Base-by-base conservation (phyloP, 2,113 vertebrate species). In the Clarias batrachus region DNA sequence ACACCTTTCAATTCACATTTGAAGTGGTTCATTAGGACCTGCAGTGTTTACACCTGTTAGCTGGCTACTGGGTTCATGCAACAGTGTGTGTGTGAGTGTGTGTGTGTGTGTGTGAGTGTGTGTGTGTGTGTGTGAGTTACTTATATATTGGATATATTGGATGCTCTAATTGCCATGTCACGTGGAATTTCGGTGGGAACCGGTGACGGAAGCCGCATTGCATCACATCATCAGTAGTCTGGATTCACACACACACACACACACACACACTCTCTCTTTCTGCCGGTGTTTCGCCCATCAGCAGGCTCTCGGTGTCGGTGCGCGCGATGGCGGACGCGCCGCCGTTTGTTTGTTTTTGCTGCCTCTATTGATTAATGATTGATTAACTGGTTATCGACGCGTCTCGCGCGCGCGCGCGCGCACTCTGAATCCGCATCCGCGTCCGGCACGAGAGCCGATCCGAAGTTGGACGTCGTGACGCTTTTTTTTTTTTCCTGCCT, bases 201-300 rank as follows among this genome's bases (percentile, higher is more conserved):
- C 86, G 89, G 87, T 91, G 90, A 88, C 89, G 68, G 89, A 91
- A 93, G 93, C 95, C 94, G 95, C 94, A 95, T 94, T 95, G 95
- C 95, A 95, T 95, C 94, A 95, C 93, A 92, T 93, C 93, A 92
- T 92, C 92, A 90, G 81, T 65, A 48, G 68, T 84, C 82, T 71
- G 82, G n/a, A 92, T 73, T 1, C 27, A 71, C 65, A 71, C 82
- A 83, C 60, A 65, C 78, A 59, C 77, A 37, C 78, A 57, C 74
- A 77, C 48, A 56, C 74, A 54, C 48, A 8, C 74, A 23, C 68
- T 19, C 74, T 25, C 57, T 37, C 78, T 19, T 19, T 83, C 5
- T 37, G 77, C 77, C 77, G 77, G 77, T 78, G 25, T 78, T 78
- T 78, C 76, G 56, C 30, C 23, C 74, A 27, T 54, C 74, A 77